Conservation (phyloP, 2,888 invertebrate species). For the Brachypalpus laphriformis region DNA sequence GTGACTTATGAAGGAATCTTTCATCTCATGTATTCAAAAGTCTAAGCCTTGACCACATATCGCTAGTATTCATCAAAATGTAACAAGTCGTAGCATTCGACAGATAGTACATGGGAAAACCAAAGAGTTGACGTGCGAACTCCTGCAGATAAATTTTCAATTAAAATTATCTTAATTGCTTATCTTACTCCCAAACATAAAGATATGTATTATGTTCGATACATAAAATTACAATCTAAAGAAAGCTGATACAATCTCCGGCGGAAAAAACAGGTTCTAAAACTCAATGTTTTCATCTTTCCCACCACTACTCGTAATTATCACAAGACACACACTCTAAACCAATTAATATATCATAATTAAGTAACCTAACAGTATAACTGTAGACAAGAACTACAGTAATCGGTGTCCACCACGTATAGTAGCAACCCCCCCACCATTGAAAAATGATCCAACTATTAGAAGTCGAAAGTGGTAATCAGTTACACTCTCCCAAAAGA, state of each 20-base stretch:
- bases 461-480: slow-evolving; percentile 24
- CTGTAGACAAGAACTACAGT: neutral
- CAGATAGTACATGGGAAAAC: neutral
- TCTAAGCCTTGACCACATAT: too few species aligned
- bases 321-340: slow-evolving; percentile 4
- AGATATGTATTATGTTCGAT: neutral
- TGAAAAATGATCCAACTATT: neutral
- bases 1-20: too few species aligned
- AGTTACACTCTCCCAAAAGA: slow-evolving; percentile 1
- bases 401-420: neutral
- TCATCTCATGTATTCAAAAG: too few species aligned
- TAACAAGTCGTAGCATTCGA: neutral
- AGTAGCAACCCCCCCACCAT: neutral
- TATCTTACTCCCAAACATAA: neutral
- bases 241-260: slow-evolving; percentile 7
- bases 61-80: too few species aligned
- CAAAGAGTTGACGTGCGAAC: slow-evolving; percentile 52
- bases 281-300: neutral
- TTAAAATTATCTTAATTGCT: neutral
- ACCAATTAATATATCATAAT: slow-evolving; percentile 15
- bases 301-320: slow-evolving; percentile 11
- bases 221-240: neutral
- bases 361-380: slow-evolving; percentile 15
- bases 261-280: neutral
- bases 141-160: slow-evolving; percentile 10